phyloP scores from a whole-genome alignment of 2,797 vertebrate species.

The Ptychobarbus kaznakovi region DNA sequence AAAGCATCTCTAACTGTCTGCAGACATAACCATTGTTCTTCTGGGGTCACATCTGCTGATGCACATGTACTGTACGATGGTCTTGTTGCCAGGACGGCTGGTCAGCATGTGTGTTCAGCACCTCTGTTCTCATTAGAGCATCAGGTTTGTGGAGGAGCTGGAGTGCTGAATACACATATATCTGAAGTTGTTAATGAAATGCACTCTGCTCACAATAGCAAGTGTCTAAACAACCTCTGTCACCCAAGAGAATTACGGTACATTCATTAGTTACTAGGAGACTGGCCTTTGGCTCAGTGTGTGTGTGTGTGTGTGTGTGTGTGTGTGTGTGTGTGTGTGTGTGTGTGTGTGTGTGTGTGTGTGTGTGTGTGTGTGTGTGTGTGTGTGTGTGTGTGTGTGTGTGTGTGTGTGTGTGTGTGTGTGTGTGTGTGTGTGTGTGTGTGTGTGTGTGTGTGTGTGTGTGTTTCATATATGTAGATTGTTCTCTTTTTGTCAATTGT shows the following conservation, averaged over 20 bases:
- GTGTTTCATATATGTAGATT: background rate
- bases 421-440: background rate
- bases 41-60: background rate
- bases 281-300: slow-evolving; percentile 15
- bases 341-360: background rate
- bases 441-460: background rate
- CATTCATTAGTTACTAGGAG: slow-evolving; percentile 50
- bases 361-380: background rate
- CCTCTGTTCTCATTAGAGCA: slow-evolving; percentile 33
- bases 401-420: background rate
- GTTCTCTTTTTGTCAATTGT: background rate
- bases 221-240: slow-evolving; percentile 39
- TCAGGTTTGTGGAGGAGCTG: slow-evolving; percentile 6
- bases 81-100: slow-evolving; percentile 11
- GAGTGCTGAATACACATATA: background rate
- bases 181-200: slow-evolving; percentile 41
- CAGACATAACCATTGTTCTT: background rate
- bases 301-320: background rate
- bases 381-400: background rate
- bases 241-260: slow-evolving; percentile 5
- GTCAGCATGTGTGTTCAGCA: slow-evolving; percentile 14
- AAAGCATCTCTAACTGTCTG: background rate
- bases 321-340: background rate
- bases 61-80: background rate
- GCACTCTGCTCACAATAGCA: slow-evolving; percentile 18